These are phyloP conservation scores for Trypoxylus dichotomus DNA, from an alignment of 1,140 invertebrate species.

Conservation along the genomic window DNA sequence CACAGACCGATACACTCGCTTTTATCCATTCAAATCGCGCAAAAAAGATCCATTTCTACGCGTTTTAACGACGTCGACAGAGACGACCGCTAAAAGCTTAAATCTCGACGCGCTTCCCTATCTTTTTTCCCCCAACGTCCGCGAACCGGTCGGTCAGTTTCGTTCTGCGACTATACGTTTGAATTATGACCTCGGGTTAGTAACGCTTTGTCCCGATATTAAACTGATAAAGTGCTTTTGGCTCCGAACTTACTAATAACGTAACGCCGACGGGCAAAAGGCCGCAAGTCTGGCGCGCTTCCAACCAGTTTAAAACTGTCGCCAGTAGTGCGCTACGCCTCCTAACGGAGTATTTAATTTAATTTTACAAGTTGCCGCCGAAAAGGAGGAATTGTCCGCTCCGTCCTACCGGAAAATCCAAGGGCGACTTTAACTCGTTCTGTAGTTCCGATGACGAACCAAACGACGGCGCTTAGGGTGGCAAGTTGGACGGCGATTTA, in stretches of 20 bases:
- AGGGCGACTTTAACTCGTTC: background rate
- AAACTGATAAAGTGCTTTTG: conserved; percentile 29
- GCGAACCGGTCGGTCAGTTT: background rate
- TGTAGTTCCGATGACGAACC: background rate
- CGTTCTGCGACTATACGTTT: background rate
- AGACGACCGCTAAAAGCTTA: background rate
- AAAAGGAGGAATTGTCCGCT: background rate
- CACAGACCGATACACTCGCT: background rate
- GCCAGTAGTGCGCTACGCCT: background rate
- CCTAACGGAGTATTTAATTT: conserved; percentile 25
- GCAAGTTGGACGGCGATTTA: background rate
- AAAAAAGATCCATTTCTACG: background rate
- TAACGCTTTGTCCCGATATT: conserved; percentile 19
- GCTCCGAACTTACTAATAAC: conserved; percentile 28
- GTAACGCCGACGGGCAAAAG: conserved; percentile 7
- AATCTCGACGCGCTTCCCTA: background rate
- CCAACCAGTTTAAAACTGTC: conserved; percentile 26
- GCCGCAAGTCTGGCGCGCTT: conserved; percentile 28
- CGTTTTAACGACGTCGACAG: background rate
- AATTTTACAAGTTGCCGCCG: conserved; percentile 7
- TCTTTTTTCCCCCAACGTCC: background rate
- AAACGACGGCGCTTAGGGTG: background rate
- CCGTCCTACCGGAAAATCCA: background rate
- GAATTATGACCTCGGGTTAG: conserved; percentile 10
- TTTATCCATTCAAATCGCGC: background rate